phyloP scores from a whole-genome alignment of 2,888 invertebrate species.

The Rhamnusium bicolor region DNA sequence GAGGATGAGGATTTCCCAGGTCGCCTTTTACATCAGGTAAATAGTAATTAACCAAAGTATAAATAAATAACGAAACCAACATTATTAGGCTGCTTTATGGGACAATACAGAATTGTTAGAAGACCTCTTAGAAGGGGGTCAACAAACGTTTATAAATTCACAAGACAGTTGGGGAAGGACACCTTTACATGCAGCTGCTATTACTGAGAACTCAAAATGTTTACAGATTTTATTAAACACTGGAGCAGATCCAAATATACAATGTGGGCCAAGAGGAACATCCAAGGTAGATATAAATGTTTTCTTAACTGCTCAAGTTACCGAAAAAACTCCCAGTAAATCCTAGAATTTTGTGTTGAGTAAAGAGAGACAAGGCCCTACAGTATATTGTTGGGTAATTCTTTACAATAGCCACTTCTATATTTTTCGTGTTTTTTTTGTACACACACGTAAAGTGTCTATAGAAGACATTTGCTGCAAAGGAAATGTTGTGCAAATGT shows the following conservation, averaged over 20 bases:
- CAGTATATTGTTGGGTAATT: no score
- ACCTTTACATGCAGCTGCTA: conserved; percentile 87
- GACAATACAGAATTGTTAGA: conserved; percentile 89
- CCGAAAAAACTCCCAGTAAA: no score
- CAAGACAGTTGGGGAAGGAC: conserved; percentile 84
- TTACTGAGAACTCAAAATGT: conserved; percentile 84
- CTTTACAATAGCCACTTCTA: no score
- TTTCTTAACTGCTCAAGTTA: no score
- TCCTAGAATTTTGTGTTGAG: no score
- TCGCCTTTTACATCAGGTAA: conserved; percentile 83
- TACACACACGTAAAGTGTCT: no score
- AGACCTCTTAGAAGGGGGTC: conserved; percentile 83
- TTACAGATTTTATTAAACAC: conserved; percentile 81
- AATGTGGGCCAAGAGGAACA: conserved; percentile 80
- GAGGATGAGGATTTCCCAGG: conserved; percentile 87
- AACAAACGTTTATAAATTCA: conserved; percentile 77
- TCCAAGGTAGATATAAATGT: conserved; percentile 73
- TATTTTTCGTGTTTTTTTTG: no score
- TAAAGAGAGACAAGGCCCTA: no score
- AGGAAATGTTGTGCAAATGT: no score
- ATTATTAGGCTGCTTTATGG: conserved; percentile 84
- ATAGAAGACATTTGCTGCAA: no score
- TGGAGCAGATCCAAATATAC: conserved; percentile 81
- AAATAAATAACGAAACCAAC: not conserved
- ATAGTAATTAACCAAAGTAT: not conserved